phyloP scores from a whole-genome alignment of 2,888 invertebrate genomes.

The Melikaiella ostensackeni region DNA sequence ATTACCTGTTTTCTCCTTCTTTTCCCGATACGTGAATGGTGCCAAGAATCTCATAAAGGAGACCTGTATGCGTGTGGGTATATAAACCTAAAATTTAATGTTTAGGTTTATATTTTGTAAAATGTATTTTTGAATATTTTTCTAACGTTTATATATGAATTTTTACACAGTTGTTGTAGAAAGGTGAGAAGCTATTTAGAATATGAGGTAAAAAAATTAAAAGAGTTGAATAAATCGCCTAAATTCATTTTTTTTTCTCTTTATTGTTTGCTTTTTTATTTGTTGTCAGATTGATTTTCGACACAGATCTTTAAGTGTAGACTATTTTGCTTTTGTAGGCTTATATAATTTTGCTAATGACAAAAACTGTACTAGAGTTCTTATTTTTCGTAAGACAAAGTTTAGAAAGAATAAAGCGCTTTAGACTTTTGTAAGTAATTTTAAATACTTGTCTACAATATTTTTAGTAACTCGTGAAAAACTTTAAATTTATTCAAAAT shows the following conservation, averaged over 20 bases:
- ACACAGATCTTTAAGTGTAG: too few species aligned
- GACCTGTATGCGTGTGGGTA: neutral
- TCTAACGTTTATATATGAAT: neutral
- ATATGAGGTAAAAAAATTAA: neutral
- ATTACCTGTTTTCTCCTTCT: neutral
- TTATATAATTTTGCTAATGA: neutral
- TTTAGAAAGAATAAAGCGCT: too few species aligned
- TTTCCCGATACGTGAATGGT: neutral
- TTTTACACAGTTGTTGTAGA: neutral
- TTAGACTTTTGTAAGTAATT: too few species aligned
- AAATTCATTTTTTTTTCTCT: neutral
- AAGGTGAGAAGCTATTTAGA: neutral
- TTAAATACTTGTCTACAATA: too few species aligned
- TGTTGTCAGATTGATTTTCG: too few species aligned
- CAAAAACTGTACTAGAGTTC: too few species aligned
- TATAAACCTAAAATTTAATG: neutral
- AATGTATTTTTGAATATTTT: neutral
- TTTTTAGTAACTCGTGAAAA: too few species aligned
- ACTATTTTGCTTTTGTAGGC: neutral
- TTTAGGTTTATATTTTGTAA: neutral
- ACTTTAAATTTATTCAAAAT: too few species aligned
- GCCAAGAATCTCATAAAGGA: neutral
- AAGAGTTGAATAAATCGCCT: neutral
- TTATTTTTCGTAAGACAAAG: too few species aligned
- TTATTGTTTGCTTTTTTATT: too few species aligned